These are phyloP conservation scores for Zonitis immaculata DNA, from an alignment of 2,888 invertebrate species.

Conservation along the genomic window DNA sequence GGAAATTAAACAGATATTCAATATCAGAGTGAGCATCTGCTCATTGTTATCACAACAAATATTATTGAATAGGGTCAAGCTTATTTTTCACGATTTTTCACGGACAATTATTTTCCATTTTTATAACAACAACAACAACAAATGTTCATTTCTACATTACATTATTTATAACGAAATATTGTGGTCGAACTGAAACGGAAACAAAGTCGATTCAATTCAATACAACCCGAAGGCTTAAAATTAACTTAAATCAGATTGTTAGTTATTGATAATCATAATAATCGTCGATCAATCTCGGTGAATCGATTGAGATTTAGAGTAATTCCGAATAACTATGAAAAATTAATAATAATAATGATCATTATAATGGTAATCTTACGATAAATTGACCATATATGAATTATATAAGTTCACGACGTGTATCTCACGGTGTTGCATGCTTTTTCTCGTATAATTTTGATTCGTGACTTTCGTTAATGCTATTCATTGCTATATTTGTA, in stretches of 20 bases:
- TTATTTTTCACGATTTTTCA: conserved; percentile 26
- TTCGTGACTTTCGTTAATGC: conserved; percentile 26
- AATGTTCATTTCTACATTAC: no score
- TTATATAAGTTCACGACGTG: conserved; percentile 3
- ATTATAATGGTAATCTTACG: conserved; percentile 6
- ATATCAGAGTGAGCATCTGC: conserved; percentile 44
- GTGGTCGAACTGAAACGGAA: no score
- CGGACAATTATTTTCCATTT: conserved; percentile 26
- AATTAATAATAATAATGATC: conserved; percentile 1
- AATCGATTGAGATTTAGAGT: background rate
- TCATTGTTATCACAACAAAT: conserved; percentile 25
- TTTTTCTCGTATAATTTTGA: conserved; percentile 15
- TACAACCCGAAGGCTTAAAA: no score
- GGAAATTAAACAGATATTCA: conserved; percentile 42
- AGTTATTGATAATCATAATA: no score
- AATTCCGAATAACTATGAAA: background rate
- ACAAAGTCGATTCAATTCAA: no score
- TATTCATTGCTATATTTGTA: conserved; percentile 13
- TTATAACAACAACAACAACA: no score
- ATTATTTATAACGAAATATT: no score
- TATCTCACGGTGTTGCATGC: conserved; percentile 26
- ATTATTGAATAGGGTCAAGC: conserved; percentile 25
- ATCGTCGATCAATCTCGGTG: background rate
- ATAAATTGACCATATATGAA: conserved; percentile 10
- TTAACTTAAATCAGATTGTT: no score